A percentile compares a stretch with the other conserved stretches of the same genome.
Conservation (phyloP, 1,140 invertebrate genomes). For the Drosophila mojavensis region DNA sequence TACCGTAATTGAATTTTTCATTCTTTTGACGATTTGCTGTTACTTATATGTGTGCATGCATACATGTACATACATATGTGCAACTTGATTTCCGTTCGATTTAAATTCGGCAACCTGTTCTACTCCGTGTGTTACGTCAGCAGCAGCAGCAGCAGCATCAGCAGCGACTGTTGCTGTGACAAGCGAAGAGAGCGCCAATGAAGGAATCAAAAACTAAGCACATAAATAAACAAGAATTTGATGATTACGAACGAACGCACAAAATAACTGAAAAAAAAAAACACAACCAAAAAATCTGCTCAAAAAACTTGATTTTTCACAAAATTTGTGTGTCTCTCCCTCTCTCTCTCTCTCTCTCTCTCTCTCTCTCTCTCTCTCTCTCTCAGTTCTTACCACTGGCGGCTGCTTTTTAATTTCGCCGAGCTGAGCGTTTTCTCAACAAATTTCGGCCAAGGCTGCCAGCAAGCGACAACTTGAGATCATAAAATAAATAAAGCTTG, state of each 20-base stretch:
- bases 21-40: not conserved
- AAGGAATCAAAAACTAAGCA: constrained; percentile 24
- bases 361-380: constrained; percentile 3
- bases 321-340: constrained; percentile 1
- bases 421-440: constrained; percentile 55
- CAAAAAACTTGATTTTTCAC: constrained; percentile 20
- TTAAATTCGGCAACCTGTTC: constrained; percentile 55
- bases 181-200: constrained; percentile 31
- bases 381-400: constrained; percentile 20
- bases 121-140: constrained; percentile 50
- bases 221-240: constrained; percentile 45
- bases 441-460: constrained; percentile 73
- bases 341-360: constrained; percentile 1
- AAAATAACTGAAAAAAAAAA: constrained; percentile 6
- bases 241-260: constrained; percentile 9
- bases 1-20: constrained; percentile 34
- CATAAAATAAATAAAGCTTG: constrained; percentile 57
- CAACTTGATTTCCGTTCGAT: too few species aligned
- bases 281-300: constrained; percentile 4
- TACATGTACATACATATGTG: too few species aligned
- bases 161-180: constrained; percentile 15
- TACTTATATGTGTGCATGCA: not conserved
- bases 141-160: not conserved
- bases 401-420: constrained; percentile 61
- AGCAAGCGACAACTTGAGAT: constrained; percentile 52